These are phyloP conservation scores for Linhomoeus sp. DNA, from an alignment of 2,888 invertebrate species.

Conservation along the genomic window DNA sequence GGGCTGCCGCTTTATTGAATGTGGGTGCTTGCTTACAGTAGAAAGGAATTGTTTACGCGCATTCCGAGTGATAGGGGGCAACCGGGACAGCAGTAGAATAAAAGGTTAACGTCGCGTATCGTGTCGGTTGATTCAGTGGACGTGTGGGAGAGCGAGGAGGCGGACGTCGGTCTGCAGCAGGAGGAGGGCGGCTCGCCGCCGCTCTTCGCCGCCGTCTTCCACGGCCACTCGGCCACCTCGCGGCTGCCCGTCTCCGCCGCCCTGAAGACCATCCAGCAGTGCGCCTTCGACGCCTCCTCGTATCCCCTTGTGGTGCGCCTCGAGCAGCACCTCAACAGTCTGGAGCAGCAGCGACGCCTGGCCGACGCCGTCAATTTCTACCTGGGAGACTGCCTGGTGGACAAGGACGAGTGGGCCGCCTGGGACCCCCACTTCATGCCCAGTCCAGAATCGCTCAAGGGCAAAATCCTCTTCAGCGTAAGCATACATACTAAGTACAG, in stretches of 20 bases:
- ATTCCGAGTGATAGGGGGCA: too few relatives aligned
- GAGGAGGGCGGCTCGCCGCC: slow-evolving; percentile 26
- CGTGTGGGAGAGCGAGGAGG: slow-evolving; percentile 35
- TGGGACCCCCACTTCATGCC: slow-evolving; percentile 13
- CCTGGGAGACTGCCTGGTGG: slow-evolving; percentile 25
- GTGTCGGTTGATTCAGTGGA: slow-evolving; percentile 33
- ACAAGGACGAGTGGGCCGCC: slow-evolving; percentile 8
- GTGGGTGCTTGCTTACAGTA: slow-evolving; percentile 19
- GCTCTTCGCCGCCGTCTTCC: slow-evolving; percentile 37
- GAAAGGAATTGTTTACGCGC: too few relatives aligned
- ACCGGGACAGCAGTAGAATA: too few relatives aligned
- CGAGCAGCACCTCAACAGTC: slow-evolving; percentile 33
- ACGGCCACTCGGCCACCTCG: slow-evolving; percentile 37
- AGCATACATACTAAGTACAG: too few relatives aligned
- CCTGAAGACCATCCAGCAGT: slow-evolving; percentile 32
- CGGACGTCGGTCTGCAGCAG: slow-evolving; percentile 6
- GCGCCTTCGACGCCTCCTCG: slow-evolving; percentile 33
- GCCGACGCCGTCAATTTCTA: slow-evolving; percentile 25
- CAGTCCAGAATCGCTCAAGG: slow-evolving; percentile 19
- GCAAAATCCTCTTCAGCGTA: slow-evolving; percentile 17
- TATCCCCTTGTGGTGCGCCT: slow-evolving; percentile 37
- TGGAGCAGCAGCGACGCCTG: slow-evolving; percentile 32
- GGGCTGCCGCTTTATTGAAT: slow-evolving; percentile 38
- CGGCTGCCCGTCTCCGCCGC: slow-evolving; percentile 32
- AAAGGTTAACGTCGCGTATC: too few relatives aligned